These are phyloP conservation scores for Drosophila multiciliata DNA, from an alignment of 2,888 invertebrate species.

Conservation along the genomic window DNA sequence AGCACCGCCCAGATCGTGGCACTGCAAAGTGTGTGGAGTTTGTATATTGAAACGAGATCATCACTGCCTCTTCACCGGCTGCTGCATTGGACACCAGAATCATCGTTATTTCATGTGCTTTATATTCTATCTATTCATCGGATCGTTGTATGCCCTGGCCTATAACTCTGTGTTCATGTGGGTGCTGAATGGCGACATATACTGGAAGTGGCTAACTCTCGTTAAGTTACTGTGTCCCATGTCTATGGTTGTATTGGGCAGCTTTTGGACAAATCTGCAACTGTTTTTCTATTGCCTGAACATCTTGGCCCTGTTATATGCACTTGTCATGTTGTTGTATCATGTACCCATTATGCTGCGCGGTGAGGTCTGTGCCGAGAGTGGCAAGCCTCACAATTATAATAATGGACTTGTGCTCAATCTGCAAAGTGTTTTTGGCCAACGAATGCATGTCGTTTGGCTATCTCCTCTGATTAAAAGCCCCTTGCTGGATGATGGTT, in stretches of 20 bases:
- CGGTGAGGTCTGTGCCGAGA: slow-evolving; percentile 88
- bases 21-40: slow-evolving; percentile 92
- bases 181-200: slow-evolving; percentile 71
- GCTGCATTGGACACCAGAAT: slow-evolving; percentile 94
- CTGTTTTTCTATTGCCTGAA: slow-evolving; percentile 90
- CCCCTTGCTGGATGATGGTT: slow-evolving; percentile 91
- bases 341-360: slow-evolving; percentile 89
- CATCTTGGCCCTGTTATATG: slow-evolving; percentile 88
- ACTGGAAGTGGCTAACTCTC: slow-evolving; percentile 86
- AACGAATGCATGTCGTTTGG: slow-evolving; percentile 92
- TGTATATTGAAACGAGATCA: slow-evolving; percentile 95
- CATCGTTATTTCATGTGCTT: slow-evolving; percentile 94
- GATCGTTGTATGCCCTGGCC: slow-evolving; percentile 89
- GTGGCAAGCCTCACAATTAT: slow-evolving; percentile 85
- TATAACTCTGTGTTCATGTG: slow-evolving; percentile 90
- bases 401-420: slow-evolving; percentile 90
- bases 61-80: slow-evolving; percentile 94
- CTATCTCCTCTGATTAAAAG: slow-evolving; percentile 92
- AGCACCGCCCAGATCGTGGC: slow-evolving; percentile 94
- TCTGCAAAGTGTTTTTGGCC: slow-evolving; percentile 90
- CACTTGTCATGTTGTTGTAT: slow-evolving; percentile 89
- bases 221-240: slow-evolving; percentile 91
- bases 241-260: slow-evolving; percentile 89
- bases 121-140: slow-evolving; percentile 90
- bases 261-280: slow-evolving; percentile 88